Evolutionary conservation across 2,797 vertebrate species (phyloP), one percentile per base, ranked within the genome.

Genomic region (Pangasius mekongensis): DNA sequence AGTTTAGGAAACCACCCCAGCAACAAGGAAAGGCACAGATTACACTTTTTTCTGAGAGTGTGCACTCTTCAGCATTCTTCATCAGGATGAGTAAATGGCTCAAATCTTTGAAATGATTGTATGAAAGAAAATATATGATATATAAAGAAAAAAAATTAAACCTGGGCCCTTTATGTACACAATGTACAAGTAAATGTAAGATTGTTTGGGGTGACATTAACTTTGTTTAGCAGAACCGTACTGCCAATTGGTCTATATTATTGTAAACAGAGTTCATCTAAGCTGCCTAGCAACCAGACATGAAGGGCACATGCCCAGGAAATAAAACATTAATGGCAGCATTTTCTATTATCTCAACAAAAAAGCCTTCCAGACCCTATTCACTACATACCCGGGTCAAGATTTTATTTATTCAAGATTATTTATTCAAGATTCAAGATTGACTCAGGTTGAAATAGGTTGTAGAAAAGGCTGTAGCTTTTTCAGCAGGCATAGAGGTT

Each of bases 271-370:
- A 60, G 33, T 78, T 89, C 92, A 89, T 90, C 89, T 90, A 88
- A 8, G 90, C 92, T 94, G 91, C 93, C 90, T 93, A 92, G 93
- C 93, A 94, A 94, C 94, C 78, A 16, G 69, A 92, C 92, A 92
- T 94, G 91, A 94, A 92, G 91, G 91, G 90, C 90, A 91, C 33
- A 54, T 54, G 67, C 82, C 82, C 52, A 67, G 85, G 89, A 92
- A 92, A 93, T 93, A 88, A 91, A 91, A 94, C 89, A 91, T 85
- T 88, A 93, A 92, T 87, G 58, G 67, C 88, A 27, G 36, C 71
- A 89, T 91, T 83, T 88, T 89, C 60, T 84, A 86, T 83, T 87
- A 89, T 86, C 90, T 87, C 77, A 62, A 58, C 24, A 85, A 83
- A 88, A 78, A 89, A 52, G 39, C 43, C 73, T 84, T 81, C 60